Evolutionary conservation across 2,888 invertebrate species (phyloP).

Genomic region (Drosophila subsilvestris): DNA sequence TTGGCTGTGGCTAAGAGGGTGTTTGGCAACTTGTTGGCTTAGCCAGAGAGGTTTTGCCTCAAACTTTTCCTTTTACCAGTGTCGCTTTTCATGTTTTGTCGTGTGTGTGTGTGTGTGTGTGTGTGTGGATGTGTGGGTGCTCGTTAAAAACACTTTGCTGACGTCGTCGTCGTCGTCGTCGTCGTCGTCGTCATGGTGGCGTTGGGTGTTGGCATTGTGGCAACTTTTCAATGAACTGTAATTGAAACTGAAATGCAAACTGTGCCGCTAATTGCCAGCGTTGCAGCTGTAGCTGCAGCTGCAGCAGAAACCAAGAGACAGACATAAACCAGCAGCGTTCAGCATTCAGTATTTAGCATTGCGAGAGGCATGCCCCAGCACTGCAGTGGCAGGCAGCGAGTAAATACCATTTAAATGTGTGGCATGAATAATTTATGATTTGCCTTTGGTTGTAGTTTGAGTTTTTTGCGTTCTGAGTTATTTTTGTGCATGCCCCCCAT

Average conservation of each 20-base stretch:
- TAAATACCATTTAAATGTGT: slow-evolving; percentile 64
- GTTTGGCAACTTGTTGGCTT: slow-evolving; percentile 76
- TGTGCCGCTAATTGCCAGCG: slow-evolving; percentile 72
- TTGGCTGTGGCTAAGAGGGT: slow-evolving; percentile 35
- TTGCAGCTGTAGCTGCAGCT: slow-evolving; percentile 39
- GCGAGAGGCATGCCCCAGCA: slow-evolving; percentile 1
- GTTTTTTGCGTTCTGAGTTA: slow-evolving; percentile 40
- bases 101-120: slow-evolving; percentile 9
- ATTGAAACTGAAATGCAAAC: slow-evolving; percentile 75
- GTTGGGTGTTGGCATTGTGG: slow-evolving; percentile 65
- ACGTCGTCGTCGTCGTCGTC: slow-evolving; percentile 46
- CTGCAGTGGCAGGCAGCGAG: slow-evolving; percentile 27
- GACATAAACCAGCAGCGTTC: slow-evolving; percentile 20
- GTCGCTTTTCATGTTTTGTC: slow-evolving; percentile 36
- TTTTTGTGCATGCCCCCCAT: slow-evolving; percentile 42
- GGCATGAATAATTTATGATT: slow-evolving; percentile 76
- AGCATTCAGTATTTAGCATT: slow-evolving; percentile 16
- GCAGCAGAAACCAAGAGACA: slow-evolving; percentile 37
- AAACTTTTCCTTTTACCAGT: slow-evolving; percentile 50
- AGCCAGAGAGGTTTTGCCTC: slow-evolving; percentile 44
- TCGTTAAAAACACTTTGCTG: slow-evolving; percentile 77
- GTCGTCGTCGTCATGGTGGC: slow-evolving; percentile 35
- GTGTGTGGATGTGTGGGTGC: slow-evolving; percentile 42
- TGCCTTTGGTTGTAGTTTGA: slow-evolving; percentile 41
- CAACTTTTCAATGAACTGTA: slow-evolving; percentile 77